phyloP scores from a whole-genome alignment of 53 echinoderm and acorn worm genomes.

The Stichopus horrens region DNA sequence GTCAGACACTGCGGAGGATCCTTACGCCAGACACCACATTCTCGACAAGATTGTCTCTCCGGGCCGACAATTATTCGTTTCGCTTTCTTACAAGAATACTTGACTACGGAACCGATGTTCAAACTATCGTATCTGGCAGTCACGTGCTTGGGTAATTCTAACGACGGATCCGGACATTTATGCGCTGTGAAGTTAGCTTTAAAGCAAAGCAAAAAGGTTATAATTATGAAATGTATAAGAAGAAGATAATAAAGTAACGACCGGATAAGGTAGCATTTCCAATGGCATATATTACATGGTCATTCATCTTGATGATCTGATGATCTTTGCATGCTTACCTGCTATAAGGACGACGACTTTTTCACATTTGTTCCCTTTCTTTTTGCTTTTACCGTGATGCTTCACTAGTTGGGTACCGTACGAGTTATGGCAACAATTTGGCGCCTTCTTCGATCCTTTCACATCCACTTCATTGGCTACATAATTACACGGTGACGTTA shows the following conservation, averaged over 20 bases:
- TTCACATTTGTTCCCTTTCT: conserved; percentile 26
- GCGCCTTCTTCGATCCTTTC: conserved; percentile 6
- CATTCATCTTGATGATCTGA: too few relatives aligned
- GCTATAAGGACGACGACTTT: conserved; percentile 3
- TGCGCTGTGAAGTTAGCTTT: background rate
- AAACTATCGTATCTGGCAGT: background rate
- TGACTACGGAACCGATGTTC: background rate
- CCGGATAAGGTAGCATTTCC: too few relatives aligned
- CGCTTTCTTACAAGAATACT: background rate
- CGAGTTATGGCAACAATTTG: background rate
- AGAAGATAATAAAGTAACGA: too few relatives aligned
- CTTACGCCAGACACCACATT: conserved; percentile 2
- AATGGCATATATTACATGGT: too few relatives aligned
- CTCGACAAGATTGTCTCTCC: background rate
- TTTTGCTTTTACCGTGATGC: conserved; percentile 34
- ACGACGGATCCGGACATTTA: background rate
- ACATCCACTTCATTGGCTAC: background rate
- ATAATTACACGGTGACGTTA: conserved; percentile 63
- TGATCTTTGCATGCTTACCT: background rate
- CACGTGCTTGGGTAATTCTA: background rate
- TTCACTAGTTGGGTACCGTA: conserved; percentile 22
- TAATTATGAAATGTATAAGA: too few relatives aligned
- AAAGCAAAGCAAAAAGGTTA: too few relatives aligned
- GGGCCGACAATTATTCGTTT: background rate
- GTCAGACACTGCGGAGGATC: background rate